These are phyloP conservation scores for Orycteropus afer DNA, from an alignment of 2,113 vertebrate genomes.

Conservation along the genomic window DNA sequence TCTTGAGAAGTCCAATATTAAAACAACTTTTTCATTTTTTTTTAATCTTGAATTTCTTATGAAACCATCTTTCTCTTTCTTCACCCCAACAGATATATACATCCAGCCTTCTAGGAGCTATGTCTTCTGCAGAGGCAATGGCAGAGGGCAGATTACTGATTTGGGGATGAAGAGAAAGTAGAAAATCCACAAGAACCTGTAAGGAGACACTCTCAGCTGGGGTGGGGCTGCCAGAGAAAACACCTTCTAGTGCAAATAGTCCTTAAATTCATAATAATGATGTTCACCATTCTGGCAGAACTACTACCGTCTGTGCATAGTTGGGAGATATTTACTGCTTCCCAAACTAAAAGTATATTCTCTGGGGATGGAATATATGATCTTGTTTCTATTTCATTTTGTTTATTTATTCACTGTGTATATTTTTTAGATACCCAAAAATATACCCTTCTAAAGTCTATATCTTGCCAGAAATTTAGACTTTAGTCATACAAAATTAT, in stretches of 20 bases:
- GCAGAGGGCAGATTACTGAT: neutral
- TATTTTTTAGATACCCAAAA: conserved; percentile 34
- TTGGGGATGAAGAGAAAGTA: neutral
- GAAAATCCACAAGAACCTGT: neutral
- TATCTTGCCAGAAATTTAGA: conserved; percentile 16
- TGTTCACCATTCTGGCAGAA: neutral
- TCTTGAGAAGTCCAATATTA: neutral
- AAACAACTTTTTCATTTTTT: neutral
- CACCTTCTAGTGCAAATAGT: neutral
- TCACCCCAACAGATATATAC: neutral
- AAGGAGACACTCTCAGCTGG: neutral
- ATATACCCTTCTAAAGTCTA: neutral
- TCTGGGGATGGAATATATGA: conserved; percentile 1
- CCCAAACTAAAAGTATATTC: conserved; percentile 29
- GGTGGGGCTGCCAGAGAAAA: neutral
- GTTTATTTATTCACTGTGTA: conserved; percentile 46
- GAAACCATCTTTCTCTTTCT: neutral
- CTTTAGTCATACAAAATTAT: neutral
- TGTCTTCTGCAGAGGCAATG: neutral
- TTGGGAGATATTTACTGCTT: neutral
- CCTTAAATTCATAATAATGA: neutral
- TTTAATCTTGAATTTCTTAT: neutral
- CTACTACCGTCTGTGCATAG: neutral
- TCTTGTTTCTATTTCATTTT: conserved; percentile 38
- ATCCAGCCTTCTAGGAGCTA: neutral